phyloP scores from a whole-genome alignment of 2,888 invertebrate species.

The Drosophila nr. fundita region DNA sequence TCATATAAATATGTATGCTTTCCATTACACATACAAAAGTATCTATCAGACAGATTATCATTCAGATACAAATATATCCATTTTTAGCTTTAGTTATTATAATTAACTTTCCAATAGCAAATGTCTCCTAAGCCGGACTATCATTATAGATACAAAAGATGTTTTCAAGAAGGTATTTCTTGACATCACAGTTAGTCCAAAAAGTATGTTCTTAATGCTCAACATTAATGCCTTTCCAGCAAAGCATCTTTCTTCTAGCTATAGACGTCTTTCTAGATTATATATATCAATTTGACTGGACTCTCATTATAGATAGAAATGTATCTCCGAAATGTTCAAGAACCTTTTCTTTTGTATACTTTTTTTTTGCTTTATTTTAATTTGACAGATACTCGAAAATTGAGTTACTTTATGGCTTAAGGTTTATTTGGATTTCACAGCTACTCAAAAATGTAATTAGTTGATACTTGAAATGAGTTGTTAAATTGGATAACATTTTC shows the following conservation, averaged over 20 bases:
- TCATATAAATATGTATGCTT: neutral
- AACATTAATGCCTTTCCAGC: neutral
- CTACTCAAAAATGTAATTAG: neutral
- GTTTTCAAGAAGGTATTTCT: neutral
- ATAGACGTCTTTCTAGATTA: neutral
- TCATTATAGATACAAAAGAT: neutral
- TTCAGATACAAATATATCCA: neutral
- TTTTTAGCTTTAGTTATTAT: neutral
- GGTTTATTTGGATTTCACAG: neutral
- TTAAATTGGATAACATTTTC: neutral
- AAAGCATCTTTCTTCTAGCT: neutral
- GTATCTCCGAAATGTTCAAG: neutral
- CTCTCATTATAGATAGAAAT: neutral
- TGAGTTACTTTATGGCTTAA: neutral
- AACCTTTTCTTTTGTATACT: neutral
- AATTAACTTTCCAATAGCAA: neutral
- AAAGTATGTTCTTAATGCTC: neutral
- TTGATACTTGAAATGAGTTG: neutral
- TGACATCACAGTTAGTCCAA: neutral
- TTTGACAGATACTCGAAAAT: neutral
- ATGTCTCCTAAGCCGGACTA: neutral
- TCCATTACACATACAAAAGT: neutral
- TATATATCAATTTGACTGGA: neutral
- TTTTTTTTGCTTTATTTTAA: neutral
- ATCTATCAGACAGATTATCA: neutral